Base-by-base conservation (phyloP, 1,140 invertebrate genomes). In the Stenopsyche tienmushanensis region DNA sequence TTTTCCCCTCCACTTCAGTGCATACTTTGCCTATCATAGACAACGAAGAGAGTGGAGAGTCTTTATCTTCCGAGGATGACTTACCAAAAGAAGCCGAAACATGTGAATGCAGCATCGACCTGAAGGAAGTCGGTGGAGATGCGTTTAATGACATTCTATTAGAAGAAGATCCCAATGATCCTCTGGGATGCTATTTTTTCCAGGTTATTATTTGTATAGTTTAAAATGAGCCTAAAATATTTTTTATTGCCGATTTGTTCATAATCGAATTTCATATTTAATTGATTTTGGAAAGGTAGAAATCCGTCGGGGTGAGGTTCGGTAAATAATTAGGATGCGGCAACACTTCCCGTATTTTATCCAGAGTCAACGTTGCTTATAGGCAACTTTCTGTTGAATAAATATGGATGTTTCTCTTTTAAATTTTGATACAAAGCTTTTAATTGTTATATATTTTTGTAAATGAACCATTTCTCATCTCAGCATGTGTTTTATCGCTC, bases 121-220 rank as follows among this genome's bases (percentile, higher is more conserved):
- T 55, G 42, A 53, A 67, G 66, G 9, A 54, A 69, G 64, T 7
- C 55, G 62, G 3, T 42, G 42, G 1, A 53, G 50, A 59, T 25
- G 55, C 57, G 8, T 59, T 49, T 0, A 75, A 77, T 3, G 58
- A 65, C 2, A 72, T 76, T 8, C 49, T 72, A 1, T 71, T 82
- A 1, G 81, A 81, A 62, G 73, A 74, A 10, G 76, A 79, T 44
- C 76, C 78, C 0, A 77, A 79, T 21, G 76, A 88, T 64, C 88
- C 88, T 0, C 81, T 81, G 20, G 87, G 87, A 7, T 90, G 87
- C 62, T 80, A 88, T n/a, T 91, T 89, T 72, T 91, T 91, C 72
- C 90, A 92, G 82, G 89, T 91, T 71, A 73, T 57, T 54, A 23
- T 25, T 57, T 42, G 13, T 39, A 5, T 59, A 23, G 15, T 21